phyloP scores from a whole-genome alignment of 2,797 vertebrate genomes.

The Apodemus agrarius region DNA sequence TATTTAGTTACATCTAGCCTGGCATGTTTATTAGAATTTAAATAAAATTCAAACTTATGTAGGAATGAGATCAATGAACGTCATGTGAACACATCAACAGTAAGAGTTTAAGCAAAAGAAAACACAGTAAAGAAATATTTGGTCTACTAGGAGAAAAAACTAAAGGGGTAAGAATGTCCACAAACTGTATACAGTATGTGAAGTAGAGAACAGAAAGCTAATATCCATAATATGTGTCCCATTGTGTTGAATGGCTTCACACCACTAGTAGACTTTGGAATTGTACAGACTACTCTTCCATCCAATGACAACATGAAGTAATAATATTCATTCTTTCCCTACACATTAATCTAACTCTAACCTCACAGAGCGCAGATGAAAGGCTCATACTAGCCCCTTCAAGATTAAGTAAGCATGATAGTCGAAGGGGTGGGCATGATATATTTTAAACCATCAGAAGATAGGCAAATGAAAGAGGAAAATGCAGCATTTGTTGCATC shows the following conservation, averaged over 20 bases:
- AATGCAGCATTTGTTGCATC: neutral
- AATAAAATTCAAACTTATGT: neutral
- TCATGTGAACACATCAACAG: neutral
- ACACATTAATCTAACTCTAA: neutral
- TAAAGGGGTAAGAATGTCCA: neutral
- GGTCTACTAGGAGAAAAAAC: neutral
- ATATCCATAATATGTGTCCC: neutral
- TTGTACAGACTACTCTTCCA: neutral
- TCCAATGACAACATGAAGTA: neutral
- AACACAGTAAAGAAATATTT: neutral
- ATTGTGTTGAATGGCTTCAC: neutral
- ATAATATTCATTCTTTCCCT: neutral
- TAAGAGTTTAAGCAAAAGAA: neutral
- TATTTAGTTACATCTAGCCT: neutral
- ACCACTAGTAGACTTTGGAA: neutral
- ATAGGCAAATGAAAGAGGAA: neutral
- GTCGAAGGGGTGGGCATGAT: neutral
- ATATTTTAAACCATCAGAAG: neutral
- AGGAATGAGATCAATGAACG: neutral
- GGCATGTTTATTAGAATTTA: neutral
- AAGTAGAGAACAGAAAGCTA: neutral
- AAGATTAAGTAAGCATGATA: neutral
- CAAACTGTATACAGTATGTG: neutral
- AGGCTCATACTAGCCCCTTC: neutral
- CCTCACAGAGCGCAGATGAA: neutral